Conservation (phyloP, 2,888 invertebrate genomes). For the Parnassius smintheus region DNA sequence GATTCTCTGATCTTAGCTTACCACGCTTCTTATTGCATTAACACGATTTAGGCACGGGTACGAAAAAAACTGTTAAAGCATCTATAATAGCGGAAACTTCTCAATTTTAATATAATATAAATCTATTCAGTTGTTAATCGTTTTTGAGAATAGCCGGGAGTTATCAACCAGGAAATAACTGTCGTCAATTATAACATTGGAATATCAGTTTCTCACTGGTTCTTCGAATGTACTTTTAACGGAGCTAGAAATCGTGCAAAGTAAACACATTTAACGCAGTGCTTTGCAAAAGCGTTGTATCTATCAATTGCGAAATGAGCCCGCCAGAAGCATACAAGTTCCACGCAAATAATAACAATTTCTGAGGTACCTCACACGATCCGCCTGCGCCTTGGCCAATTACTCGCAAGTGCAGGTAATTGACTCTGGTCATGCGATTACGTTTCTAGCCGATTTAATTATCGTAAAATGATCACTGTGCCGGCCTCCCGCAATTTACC, state of each 20-base stretch:
- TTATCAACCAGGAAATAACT: too few relatives aligned
- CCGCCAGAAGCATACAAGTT: slow-evolving; percentile 62
- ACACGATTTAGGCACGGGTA: too few relatives aligned
- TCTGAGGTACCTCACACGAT: slow-evolving; percentile 67
- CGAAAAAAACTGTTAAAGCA: too few relatives aligned
- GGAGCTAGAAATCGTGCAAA: slow-evolving; percentile 6
- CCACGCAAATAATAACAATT: slow-evolving; percentile 71
- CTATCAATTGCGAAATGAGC: slow-evolving; percentile 33
- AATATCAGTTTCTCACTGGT: too few relatives aligned
- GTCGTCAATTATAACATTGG: too few relatives aligned
- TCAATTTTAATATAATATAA: too few relatives aligned
- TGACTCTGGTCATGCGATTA: slow-evolving; percentile 80
- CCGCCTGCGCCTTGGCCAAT: slow-evolving; percentile 65
- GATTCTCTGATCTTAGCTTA: too few relatives aligned
- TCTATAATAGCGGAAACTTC: too few relatives aligned
- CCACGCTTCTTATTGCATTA: too few relatives aligned
- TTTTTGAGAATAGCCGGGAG: too few relatives aligned
- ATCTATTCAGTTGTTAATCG: too few relatives aligned
- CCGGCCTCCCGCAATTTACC: slow-evolving; percentile 77
- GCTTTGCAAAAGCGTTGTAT: slow-evolving; percentile 30
- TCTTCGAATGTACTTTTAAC: too few relatives aligned
- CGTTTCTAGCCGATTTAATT: slow-evolving; percentile 79
- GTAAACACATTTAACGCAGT: slow-evolving; percentile 31
- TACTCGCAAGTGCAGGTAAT: slow-evolving; percentile 60
- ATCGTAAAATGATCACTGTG: slow-evolving; percentile 76